phyloP scores from a whole-genome alignment of 2,888 invertebrate species.

The Pycnomerus fuliginosus region DNA sequence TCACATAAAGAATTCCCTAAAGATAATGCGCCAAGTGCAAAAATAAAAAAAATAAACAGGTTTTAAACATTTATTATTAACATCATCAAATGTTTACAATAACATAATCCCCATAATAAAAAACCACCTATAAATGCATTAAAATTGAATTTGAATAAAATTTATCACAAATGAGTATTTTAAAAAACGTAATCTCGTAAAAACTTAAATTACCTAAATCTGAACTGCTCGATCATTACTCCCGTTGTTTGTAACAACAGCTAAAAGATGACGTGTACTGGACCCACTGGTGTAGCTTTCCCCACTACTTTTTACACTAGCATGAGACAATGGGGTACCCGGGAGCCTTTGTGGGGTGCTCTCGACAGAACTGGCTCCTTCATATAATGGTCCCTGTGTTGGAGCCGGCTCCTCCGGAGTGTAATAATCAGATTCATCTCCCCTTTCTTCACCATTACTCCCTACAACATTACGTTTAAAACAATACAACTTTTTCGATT shows the following conservation, averaged over 20 bases:
- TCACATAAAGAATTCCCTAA: no score
- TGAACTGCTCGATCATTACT: slow-evolving; percentile 42
- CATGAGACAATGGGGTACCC: slow-evolving; percentile 69
- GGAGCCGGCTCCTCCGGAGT: slow-evolving; percentile 75
- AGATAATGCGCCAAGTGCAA: no score
- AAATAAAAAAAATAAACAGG: no score
- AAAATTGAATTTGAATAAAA: no score
- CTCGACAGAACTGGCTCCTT: slow-evolving; percentile 45
- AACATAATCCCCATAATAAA: no score
- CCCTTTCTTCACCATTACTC: slow-evolving; percentile 48
- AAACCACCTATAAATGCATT: no score
- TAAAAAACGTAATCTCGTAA: slow-evolving; percentile 3
- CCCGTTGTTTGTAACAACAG: slow-evolving; percentile 51
- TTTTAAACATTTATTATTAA: no score
- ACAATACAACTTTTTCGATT: no score
- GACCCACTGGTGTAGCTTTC: slow-evolving; percentile 81
- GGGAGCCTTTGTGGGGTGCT: slow-evolving; percentile 52
- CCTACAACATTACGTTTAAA: slow-evolving; percentile 29
- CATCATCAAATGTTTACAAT: no score
- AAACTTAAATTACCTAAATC: slow-evolving; percentile 34
- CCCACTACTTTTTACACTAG: slow-evolving; percentile 72
- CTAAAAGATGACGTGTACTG: slow-evolving; percentile 73
- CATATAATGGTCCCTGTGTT: slow-evolving; percentile 64
- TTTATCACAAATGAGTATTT: slow-evolving; percentile 29
- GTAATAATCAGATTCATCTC: slow-evolving; percentile 77